phyloP scores from a whole-genome alignment of 2,888 invertebrate species.

The Ennomos erosarius region DNA sequence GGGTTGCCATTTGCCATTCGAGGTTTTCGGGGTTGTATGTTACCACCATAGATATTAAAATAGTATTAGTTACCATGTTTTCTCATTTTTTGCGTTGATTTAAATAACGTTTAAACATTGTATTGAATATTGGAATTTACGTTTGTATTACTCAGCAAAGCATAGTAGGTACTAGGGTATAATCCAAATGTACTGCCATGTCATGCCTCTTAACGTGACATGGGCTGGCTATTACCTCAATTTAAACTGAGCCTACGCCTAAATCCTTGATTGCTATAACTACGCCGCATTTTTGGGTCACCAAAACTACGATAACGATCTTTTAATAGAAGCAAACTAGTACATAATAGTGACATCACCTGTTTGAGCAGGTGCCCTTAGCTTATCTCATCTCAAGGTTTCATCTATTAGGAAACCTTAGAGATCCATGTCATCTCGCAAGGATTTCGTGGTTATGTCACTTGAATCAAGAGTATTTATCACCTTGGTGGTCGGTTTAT shows the following conservation, averaged over 20 bases:
- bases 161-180: too few relatives aligned
- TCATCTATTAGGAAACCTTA: slow-evolving; percentile 43
- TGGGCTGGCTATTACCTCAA: slow-evolving; percentile 30
- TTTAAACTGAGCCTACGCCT: slow-evolving; percentile 22
- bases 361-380: slow-evolving; percentile 59
- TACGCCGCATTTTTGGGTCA: slow-evolving; percentile 24
- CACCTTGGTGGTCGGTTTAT: slow-evolving; percentile 7
- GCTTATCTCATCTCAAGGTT: slow-evolving; percentile 56
- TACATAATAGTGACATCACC: slow-evolving; percentile 49
- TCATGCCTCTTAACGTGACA: neutral
- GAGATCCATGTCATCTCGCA: slow-evolving; percentile 42
- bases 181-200: slow-evolving; percentile 32
- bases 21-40: too few relatives aligned
- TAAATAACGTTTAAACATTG: too few relatives aligned
- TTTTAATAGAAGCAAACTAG: slow-evolving; percentile 23
- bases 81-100: too few relatives aligned
- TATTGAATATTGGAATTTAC: too few relatives aligned
- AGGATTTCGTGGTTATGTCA: slow-evolving; percentile 42
- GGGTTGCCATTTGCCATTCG: too few relatives aligned
- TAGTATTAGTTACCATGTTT: too few relatives aligned
- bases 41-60: too few relatives aligned
- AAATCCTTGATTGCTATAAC: slow-evolving; percentile 27
- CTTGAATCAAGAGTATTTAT: neutral
- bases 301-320: slow-evolving; percentile 33
- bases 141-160: too few relatives aligned